A percentile compares a stretch with the other conserved stretches of the same genome.
Evolutionary conservation across 2,888 invertebrate genomes (phyloP).

Genomic region (Ormia ochracea): DNA sequence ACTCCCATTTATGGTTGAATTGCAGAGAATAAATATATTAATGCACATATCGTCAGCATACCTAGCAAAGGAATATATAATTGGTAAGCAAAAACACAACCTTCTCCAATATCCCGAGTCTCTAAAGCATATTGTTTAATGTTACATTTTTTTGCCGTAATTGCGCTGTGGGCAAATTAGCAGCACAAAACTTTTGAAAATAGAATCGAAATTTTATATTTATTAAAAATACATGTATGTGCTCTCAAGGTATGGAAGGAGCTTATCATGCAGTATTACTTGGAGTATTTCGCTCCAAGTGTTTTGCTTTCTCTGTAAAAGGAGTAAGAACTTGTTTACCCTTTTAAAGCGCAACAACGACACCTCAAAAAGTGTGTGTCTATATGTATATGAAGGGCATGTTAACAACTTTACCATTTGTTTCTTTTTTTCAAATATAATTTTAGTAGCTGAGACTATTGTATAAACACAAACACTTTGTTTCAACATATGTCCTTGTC

Average conservation of each 20-base stretch:
- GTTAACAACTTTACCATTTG: neutral
- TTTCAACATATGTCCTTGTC: slow-evolving; percentile 61
- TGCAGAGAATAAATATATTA: neutral
- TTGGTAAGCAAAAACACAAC: neutral
- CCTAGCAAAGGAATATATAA: neutral
- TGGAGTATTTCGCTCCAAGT: neutral
- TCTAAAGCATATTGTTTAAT: no score
- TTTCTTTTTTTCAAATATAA: neutral
- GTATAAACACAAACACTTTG: slow-evolving; percentile 46
- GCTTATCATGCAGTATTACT: no score
- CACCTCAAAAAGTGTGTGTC: neutral
- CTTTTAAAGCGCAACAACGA: neutral
- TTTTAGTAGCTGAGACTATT: slow-evolving; percentile 6
- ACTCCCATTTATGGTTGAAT: slow-evolving; percentile 24
- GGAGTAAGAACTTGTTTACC: neutral
- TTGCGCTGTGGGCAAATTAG: no score
- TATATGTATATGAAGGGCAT: neutral
- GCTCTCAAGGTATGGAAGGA: no score
- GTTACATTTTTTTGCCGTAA: no score
- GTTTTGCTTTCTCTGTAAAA: neutral
- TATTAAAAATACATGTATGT: no score
- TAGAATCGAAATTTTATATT: no score
- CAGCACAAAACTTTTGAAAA: no score
- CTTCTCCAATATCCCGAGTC: no score
- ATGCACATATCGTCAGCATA: neutral